These are phyloP conservation scores for Apostichopus parvimensis DNA, from an alignment of 35 echinoderm and acorn worm species.

Conservation along the genomic window DNA sequence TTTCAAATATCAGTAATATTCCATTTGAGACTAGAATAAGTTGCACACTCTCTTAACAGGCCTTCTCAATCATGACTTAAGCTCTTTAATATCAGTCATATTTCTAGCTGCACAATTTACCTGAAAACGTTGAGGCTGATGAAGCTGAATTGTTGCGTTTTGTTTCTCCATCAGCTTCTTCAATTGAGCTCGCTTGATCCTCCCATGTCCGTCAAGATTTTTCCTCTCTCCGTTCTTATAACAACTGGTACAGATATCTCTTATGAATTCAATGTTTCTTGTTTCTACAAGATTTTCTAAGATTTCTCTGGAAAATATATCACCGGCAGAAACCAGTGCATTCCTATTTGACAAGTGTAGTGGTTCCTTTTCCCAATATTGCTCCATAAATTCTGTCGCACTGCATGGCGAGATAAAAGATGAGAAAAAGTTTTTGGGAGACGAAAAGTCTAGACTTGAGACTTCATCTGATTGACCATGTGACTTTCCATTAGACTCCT, in stretches of 20 bases:
- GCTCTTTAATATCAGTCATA: neutral
- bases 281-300: slow-evolving; percentile 53
- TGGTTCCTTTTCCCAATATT: slow-evolving; percentile 91
- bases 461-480: neutral
- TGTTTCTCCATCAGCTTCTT: slow-evolving; percentile 64
- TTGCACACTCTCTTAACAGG: too few relatives aligned
- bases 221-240: slow-evolving; percentile 63
- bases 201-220: slow-evolving; percentile 65
- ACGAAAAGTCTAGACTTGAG: slow-evolving; percentile 28
- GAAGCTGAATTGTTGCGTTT: slow-evolving; percentile 81
- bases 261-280: slow-evolving; percentile 57
- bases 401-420: slow-evolving; percentile 64
- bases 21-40: too few relatives aligned
- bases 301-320: slow-evolving; percentile 62
- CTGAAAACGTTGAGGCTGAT: slow-evolving; percentile 96
- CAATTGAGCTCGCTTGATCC: slow-evolving; percentile 50
- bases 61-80: too few relatives aligned
- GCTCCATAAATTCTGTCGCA: slow-evolving; percentile 62
- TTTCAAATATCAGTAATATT: too few relatives aligned
- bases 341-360: slow-evolving; percentile 61
- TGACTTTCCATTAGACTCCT: neutral
- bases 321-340: neutral
- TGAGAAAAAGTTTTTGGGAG: slow-evolving; percentile 44
- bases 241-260: slow-evolving; percentile 76
- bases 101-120: slow-evolving; percentile 30